Base-by-base conservation (phyloP, 2,113 vertebrate genomes). In the Perca schrenkii region DNA sequence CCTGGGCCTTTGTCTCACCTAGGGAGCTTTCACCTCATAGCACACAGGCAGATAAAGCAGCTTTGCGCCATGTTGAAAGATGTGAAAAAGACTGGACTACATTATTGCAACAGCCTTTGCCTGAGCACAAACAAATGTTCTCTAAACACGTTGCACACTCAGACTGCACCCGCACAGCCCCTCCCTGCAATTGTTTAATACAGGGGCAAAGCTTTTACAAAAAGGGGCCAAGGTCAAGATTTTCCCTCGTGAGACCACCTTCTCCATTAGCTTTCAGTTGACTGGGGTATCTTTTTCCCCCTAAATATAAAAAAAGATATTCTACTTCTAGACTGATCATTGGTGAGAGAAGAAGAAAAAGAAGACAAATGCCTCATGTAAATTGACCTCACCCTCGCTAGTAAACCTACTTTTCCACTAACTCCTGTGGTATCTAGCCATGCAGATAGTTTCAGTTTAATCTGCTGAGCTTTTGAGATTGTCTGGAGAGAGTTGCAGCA, bases 191-290 rank as follows among this genome's bases (percentile, higher is more conserved):
- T 82, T 92, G 93, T 93, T 94, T 90, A 88, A 82, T 84, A 90
- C 82, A 84, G 91, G 92, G 86, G 79, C 74, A 93, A 95, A 94
- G 94, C 93, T 96, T 94, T 96, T 91, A 95, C 89, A 90, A 92
- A 93, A 93, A 86, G 92, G 80, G 85, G 76, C 90, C 87, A 50
- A 78, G 90, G 88, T 88, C 87, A 89, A 69, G 67, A 70, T 58
- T 85, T 54, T 79, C 85, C 79, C 90, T 50, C 22, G 71, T 90
- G 91, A 90, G 93, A 90, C 93, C 86, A 82, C 82, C 78, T 0
- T 77, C 92, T 93, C 95, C 94, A 95, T 92, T 95, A 95, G 87
- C 90, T 94, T 86, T 83, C 70, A 47, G 78, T 74, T 79, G 79
- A 86, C 77, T 40, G 60, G 72, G 73, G 80, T 84, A 47, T 77